Evolutionary conservation across 2,797 vertebrate genomes (phyloP), one percentile per base, ranked within the genome.

Genomic region (Sebastiscus albofasciatus): DNA sequence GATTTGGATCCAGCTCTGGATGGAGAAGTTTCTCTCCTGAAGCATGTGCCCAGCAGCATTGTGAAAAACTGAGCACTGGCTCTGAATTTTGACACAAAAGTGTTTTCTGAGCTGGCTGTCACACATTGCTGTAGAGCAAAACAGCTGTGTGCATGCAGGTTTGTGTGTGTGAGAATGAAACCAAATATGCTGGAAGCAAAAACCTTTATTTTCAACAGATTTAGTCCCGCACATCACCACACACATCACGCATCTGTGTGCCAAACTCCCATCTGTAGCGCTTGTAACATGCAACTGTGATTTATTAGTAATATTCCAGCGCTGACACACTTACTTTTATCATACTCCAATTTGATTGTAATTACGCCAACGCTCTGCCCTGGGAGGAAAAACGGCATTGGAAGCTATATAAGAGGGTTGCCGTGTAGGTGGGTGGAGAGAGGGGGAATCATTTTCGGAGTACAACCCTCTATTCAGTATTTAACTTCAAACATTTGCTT

Each of bases 401-500:
- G 82, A 85, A 77, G 72, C 80, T 56, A 72, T 67, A 67, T 81
- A 76, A 75, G 71, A 77, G 29, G 49, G 46, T 66, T 87, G 54
- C 61, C 55, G 36, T 75, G 81, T 83, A 56, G 62, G 67, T 82
- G 77, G 81, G 82, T 71, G 76, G 67, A 83, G 70, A 58, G 56
- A 67, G 24, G 56, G 67, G 82, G 61, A 72, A 71, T 82, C 42
- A 72, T 92, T 89, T 90, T 83, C 80, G 74, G 78, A 87, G 84
- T 72, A 64, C 58, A 84, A 75, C 77, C 81, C 83, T 89, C 86
- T 95, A 93, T 95, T 93, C 90, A 92, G 85, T 90, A 80, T 94
- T 94, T 93, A 90, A 93, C 89, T 91, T 93, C 75, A 91, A 94
- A 93, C 86, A 86, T 93, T 90, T 91, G 89, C 91, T 87, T 84